phyloP scores from a whole-genome alignment of 2,888 invertebrate genomes.

The Nebria salina region DNA sequence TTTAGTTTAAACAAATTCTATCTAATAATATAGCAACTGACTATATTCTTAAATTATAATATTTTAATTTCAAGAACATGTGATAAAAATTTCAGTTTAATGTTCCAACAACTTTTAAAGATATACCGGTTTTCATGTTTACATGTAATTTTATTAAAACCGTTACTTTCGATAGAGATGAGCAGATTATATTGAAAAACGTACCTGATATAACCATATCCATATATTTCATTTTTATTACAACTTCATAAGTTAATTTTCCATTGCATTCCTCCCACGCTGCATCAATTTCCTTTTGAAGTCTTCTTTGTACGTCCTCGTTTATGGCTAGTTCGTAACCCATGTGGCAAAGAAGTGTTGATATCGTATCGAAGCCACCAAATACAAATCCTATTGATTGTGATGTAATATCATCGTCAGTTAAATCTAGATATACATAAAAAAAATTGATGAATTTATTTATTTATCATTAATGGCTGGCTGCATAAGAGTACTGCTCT shows the following conservation, averaged over 20 bases:
- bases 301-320: conserved; percentile 61
- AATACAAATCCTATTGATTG: conserved; percentile 64
- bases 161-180: no score
- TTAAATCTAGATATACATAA: background rate
- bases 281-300: conserved; percentile 57
- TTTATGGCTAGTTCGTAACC: conserved; percentile 63
- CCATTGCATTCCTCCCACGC: conserved; percentile 48
- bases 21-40: no score
- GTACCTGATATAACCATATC: conserved; percentile 51
- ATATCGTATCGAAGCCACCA: conserved; percentile 64
- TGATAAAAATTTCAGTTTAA: no score
- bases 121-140: no score
- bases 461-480: no score
- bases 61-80: no score
- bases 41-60: no score
- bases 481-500: no score
- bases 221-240: conserved; percentile 54
- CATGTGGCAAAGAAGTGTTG: conserved; percentile 59
- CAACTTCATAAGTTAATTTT: conserved; percentile 51
- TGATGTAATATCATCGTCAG: conserved; percentile 58
- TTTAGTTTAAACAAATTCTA: background rate
- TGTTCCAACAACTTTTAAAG: no score
- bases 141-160: no score
- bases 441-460: no score
- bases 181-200: no score